These are phyloP conservation scores for Adrianichthys oophorus DNA, from an alignment of 2,797 vertebrate species.

Conservation along the genomic window DNA sequence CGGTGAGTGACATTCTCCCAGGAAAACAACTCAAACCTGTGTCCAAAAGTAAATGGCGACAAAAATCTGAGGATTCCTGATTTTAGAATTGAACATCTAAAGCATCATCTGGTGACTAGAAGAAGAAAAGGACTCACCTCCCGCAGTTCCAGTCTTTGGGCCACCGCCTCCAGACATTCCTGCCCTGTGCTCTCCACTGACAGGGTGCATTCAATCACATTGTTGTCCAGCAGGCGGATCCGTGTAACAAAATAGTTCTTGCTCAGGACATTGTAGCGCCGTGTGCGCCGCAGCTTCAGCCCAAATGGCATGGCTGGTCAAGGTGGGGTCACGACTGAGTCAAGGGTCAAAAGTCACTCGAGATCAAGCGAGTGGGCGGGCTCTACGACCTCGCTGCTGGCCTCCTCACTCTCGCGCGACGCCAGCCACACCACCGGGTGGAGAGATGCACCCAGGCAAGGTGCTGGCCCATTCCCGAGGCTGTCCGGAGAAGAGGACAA, in stretches of 20 bases:
- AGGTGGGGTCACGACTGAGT: constrained; percentile 35
- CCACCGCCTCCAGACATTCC: constrained; percentile 94
- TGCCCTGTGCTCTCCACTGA: constrained; percentile 95
- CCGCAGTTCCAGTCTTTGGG: constrained; percentile 90
- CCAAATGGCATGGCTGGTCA: constrained; percentile 90
- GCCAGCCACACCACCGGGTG: constrained; percentile 65
- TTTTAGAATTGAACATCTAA: not conserved
- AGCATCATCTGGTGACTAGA: not conserved
- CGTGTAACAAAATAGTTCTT: constrained; percentile 97
- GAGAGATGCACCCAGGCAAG: constrained; percentile 71
- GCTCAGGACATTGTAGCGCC: constrained; percentile 95
- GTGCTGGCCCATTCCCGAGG: constrained; percentile 86
- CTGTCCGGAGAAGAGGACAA: constrained; percentile 62
- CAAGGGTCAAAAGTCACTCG: constrained; percentile 62
- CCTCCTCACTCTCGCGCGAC: constrained; percentile 69
- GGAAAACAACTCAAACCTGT: not conserved
- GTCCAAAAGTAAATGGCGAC: not conserved
- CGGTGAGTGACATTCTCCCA: constrained; percentile 27
- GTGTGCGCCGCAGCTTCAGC: constrained; percentile 88
- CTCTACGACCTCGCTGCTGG: constrained; percentile 67
- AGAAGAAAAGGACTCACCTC: constrained; percentile 78
- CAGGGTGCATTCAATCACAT: constrained; percentile 91
- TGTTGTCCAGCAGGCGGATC: constrained; percentile 90
- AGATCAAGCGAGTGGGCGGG: constrained; percentile 44
- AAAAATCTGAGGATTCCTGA: too few species aligned